Evolutionary conservation across 2,888 invertebrate species (phyloP).

Genomic region (Myopa tessellatipennis): DNA sequence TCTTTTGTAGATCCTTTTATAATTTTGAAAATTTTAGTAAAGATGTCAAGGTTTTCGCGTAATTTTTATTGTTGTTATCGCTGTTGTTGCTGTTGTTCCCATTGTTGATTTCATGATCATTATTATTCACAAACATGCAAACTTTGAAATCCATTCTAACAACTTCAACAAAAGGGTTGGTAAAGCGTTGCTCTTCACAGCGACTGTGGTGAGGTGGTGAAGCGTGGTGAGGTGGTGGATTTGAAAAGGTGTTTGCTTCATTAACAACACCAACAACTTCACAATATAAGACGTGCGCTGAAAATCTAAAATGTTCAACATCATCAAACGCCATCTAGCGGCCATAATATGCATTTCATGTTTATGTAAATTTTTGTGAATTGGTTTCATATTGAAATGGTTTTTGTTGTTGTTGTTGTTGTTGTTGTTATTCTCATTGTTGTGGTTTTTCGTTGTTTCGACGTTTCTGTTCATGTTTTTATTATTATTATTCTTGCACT

Average conservation of each 20-base stretch:
- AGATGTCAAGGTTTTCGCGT: not conserved
- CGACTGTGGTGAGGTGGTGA: not conserved
- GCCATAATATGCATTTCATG: not conserved
- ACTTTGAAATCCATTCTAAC: not conserved
- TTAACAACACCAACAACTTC: not conserved
- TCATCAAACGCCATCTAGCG: conserved; percentile 1
- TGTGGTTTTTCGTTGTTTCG: not conserved
- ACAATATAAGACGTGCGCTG: not conserved
- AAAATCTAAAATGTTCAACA: not conserved
- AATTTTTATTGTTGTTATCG: too few relatives aligned
- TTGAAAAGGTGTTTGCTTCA: not conserved
- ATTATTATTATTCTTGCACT: not conserved
- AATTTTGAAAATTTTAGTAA: too few relatives aligned
- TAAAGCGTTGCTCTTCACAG: not conserved
- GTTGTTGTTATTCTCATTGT: not conserved
- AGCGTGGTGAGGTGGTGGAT: not conserved
- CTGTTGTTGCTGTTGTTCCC: too few relatives aligned
- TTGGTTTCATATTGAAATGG: not conserved
- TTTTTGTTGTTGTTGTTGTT: not conserved
- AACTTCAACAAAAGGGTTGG: not conserved
- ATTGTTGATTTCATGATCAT: not conserved
- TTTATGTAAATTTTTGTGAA: not conserved
- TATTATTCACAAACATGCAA: not conserved
- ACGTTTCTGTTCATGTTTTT: not conserved
- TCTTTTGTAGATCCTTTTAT: too few relatives aligned